Evolutionary conservation across 2,888 invertebrate genomes (phyloP).

Genomic region (Arge pagana): DNA sequence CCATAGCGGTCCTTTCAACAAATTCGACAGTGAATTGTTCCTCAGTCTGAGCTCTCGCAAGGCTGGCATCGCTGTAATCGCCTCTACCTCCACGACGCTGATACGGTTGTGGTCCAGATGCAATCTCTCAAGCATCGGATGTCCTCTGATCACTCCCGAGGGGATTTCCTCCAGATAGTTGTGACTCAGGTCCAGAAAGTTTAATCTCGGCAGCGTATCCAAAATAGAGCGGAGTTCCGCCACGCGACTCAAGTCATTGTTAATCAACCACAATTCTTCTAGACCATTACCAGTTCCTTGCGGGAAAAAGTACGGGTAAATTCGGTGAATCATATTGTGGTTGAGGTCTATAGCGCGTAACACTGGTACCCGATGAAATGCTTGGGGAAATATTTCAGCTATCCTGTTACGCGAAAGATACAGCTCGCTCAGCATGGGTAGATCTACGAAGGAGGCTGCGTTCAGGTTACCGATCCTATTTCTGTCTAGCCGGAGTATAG

Average conservation of each 20-base stretch:
- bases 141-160: slow-evolving; percentile 77
- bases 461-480: slow-evolving; percentile 73
- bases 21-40: slow-evolving; percentile 80
- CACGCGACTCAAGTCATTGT: slow-evolving; percentile 77
- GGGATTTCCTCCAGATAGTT: slow-evolving; percentile 79
- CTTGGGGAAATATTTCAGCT: slow-evolving; percentile 76
- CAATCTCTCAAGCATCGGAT: slow-evolving; percentile 78
- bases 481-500: slow-evolving; percentile 71
- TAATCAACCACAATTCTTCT: slow-evolving; percentile 76
- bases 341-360: slow-evolving; percentile 76
- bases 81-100: slow-evolving; percentile 75
- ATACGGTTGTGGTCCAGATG: slow-evolving; percentile 81
- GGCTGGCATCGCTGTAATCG: slow-evolving; percentile 83
- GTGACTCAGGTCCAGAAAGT: slow-evolving; percentile 77
- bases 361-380: slow-evolving; percentile 78
- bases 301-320: slow-evolving; percentile 82
- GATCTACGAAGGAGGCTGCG: slow-evolving; percentile 80
- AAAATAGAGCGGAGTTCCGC: slow-evolving; percentile 75
- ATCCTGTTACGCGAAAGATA: slow-evolving; percentile 75
- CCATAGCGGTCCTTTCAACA: slow-evolving; percentile 78
- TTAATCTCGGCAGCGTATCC: slow-evolving; percentile 76
- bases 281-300: slow-evolving; percentile 75
- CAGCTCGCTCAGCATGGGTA: slow-evolving; percentile 71
- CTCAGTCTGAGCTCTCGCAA: slow-evolving; percentile 79
- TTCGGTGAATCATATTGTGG: slow-evolving; percentile 73